phyloP scores from a whole-genome alignment of 1,140 invertebrate species.

The Mya arenaria region DNA sequence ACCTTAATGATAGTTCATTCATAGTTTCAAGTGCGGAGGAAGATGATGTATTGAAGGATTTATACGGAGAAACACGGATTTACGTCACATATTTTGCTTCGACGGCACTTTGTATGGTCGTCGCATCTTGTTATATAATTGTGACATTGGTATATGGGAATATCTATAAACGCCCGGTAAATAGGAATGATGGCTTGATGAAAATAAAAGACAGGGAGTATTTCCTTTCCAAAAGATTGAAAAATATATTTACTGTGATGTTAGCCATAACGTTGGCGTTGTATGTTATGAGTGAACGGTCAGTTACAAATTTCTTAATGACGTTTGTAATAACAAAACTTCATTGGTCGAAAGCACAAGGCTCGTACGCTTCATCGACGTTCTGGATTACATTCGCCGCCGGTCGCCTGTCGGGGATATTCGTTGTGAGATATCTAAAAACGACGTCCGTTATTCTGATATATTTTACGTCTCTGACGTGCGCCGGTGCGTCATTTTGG shows the following conservation, averaged over 20 bases:
- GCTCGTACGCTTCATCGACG: not conserved
- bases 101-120: not conserved
- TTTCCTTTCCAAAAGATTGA: conserved; percentile 13
- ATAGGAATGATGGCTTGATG: not conserved
- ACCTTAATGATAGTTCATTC: too few relatives aligned
- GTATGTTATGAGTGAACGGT: conserved; percentile 33
- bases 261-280: conserved; percentile 6
- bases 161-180: not conserved
- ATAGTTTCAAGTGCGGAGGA: not conserved
- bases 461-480: conserved; percentile 10
- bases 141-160: conserved; percentile 4
- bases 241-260: conserved; percentile 30
- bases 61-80: conserved; percentile 22
- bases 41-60: not conserved
- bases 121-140: not conserved
- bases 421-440: conserved; percentile 4
- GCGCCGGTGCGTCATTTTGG: conserved; percentile 13
- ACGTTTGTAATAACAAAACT: conserved; percentile 24
- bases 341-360: conserved; percentile 9
- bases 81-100: conserved; percentile 23
- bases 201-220: not conserved
- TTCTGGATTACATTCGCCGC: conserved; percentile 38
- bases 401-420: conserved; percentile 41
- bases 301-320: conserved; percentile 37
- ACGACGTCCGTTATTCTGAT: conserved; percentile 1